phyloP scores from a whole-genome alignment of 2,888 invertebrate genomes.

The Ecliptopera silaceata region DNA sequence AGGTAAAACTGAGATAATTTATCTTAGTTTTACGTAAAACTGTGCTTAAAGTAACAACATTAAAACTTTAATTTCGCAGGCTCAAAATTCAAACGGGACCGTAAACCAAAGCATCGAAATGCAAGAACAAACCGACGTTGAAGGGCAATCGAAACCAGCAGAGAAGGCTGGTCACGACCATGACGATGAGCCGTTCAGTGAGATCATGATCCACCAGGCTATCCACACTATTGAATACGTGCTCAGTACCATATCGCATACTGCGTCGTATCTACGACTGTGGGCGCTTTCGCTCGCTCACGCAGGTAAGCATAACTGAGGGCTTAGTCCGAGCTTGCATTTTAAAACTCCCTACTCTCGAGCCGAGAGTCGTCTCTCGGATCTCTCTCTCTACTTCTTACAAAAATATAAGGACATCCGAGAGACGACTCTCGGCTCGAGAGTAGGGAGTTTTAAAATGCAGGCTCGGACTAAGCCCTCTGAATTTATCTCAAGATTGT shows the following conservation, averaged over 20 bases:
- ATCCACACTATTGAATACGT: slow-evolving; percentile 99
- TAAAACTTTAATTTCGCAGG: slow-evolving; percentile 43
- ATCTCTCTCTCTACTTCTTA: no score
- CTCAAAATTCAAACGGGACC: slow-evolving; percentile 83
- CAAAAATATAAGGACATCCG: no score
- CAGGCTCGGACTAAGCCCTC: no score
- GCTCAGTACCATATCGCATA: slow-evolving; percentile 97
- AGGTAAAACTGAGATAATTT: no score
- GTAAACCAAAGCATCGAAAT: slow-evolving; percentile 87
- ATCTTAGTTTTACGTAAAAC: no score
- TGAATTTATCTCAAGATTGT: no score
- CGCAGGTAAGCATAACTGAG: slow-evolving; percentile 89
- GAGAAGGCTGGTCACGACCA: slow-evolving; percentile 52
- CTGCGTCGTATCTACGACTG: slow-evolving; percentile 97
- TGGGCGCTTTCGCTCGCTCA: slow-evolving; percentile 99
- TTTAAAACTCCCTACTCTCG: no score
- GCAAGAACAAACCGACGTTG: slow-evolving; percentile 76
- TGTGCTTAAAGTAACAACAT: no score
- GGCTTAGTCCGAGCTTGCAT: no score
- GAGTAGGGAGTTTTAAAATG: no score
- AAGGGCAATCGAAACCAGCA: slow-evolving; percentile 45
- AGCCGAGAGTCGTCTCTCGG: no score
- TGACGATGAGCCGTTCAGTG: slow-evolving; percentile 89
- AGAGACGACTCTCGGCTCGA: no score
- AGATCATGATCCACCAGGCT: slow-evolving; percentile 95